Conservation (phyloP, 1,140 invertebrate genomes). For the Trigoniulus corallinus region DNA sequence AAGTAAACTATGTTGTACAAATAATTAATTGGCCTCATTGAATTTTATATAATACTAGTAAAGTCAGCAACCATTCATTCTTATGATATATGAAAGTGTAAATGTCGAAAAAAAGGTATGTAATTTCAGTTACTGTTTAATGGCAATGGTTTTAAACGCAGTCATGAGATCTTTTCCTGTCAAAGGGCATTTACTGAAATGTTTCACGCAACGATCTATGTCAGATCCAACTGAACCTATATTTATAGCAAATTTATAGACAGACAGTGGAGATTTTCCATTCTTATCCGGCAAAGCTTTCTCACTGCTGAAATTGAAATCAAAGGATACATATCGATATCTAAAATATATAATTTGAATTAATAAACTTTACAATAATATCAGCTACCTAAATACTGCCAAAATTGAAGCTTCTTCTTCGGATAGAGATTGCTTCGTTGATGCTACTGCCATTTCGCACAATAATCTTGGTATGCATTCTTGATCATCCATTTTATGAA, state of each 20-base stretch:
- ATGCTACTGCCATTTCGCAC: constrained; percentile 3
- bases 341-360: background rate
- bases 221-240: background rate
- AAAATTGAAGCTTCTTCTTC: background rate
- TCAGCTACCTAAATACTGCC: background rate
- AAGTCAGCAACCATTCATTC: no score
- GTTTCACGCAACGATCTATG: background rate
- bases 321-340: background rate
- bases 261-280: background rate
- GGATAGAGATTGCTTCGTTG: background rate
- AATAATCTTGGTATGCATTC: constrained; percentile 6
- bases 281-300: background rate
- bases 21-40: no score
- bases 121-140: background rate
- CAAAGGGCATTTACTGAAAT: background rate
- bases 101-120: no score
- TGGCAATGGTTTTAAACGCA: background rate
- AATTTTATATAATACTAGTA: no score
- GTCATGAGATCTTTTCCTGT: background rate
- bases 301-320: background rate
- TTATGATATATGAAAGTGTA: no score
- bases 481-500: constrained; percentile 7
- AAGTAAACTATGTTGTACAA: no score
- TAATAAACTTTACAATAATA: background rate
- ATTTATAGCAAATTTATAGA: background rate